These are phyloP conservation scores for Nesidiocoris tenuis DNA, from an alignment of 2,888 invertebrate species.

Conservation along the genomic window DNA sequence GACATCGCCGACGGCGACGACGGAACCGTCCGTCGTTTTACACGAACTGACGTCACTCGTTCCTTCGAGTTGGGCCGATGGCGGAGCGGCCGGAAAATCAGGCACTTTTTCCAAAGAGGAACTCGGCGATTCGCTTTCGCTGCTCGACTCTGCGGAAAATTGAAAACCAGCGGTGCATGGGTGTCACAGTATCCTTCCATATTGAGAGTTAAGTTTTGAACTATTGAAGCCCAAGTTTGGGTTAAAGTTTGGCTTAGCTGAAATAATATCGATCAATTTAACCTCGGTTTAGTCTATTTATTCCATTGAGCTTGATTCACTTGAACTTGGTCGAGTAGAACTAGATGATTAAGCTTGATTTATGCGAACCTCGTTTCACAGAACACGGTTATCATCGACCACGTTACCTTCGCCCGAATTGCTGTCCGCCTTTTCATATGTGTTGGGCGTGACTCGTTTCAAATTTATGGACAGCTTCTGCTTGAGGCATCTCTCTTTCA, in stretches of 20 bases:
- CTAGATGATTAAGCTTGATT: too few relatives aligned
- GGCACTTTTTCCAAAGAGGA: slow-evolving; percentile 52
- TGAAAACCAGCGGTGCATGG: too few relatives aligned
- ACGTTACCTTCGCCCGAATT: slow-evolving; percentile 7
- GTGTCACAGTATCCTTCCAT: too few relatives aligned
- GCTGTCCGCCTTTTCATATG: slow-evolving; percentile 44
- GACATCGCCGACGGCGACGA: slow-evolving; percentile 71
- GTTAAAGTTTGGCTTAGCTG: too few relatives aligned
- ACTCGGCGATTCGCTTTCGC: slow-evolving; percentile 49
- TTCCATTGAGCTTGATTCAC: too few relatives aligned
- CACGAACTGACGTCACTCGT: slow-evolving; percentile 57
- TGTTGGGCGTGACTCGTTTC: slow-evolving; percentile 61
- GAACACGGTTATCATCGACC: too few relatives aligned
- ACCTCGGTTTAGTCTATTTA: too few relatives aligned
- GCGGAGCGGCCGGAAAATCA: slow-evolving; percentile 51
- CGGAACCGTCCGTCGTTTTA: slow-evolving; percentile 58
- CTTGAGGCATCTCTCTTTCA: slow-evolving; percentile 69
- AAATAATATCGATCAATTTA: too few relatives aligned
- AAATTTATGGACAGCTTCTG: slow-evolving; percentile 75
- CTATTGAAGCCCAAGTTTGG: too few relatives aligned
- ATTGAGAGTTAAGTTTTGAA: too few relatives aligned
- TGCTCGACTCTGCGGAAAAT: slow-evolving; percentile 52
- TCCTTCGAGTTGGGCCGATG: slow-evolving; percentile 26
- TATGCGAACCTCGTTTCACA: too few relatives aligned
- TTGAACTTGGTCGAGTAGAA: too few relatives aligned